Evolutionary conservation across 2,888 invertebrate species (phyloP).

Genomic region (Drosophila conformis): DNA sequence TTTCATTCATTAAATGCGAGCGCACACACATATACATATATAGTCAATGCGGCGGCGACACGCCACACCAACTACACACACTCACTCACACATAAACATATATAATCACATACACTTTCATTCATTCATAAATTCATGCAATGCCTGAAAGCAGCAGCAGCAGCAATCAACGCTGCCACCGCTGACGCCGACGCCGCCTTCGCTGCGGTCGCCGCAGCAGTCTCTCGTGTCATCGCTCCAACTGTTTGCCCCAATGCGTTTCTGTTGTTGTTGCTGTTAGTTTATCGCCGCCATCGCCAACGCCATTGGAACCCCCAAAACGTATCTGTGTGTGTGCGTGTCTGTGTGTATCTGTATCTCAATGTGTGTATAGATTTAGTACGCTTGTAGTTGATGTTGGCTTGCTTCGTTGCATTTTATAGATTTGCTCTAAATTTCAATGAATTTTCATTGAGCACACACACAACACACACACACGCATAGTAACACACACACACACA

Average conservation of each 20-base stretch:
- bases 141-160: constrained; percentile 32
- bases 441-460: constrained; percentile 75
- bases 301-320: constrained; percentile 59
- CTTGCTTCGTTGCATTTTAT: constrained; percentile 76
- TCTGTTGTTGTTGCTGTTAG: constrained; percentile 39
- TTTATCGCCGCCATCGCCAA: constrained; percentile 71
- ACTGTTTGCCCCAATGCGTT: constrained; percentile 57
- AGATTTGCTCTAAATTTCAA: constrained; percentile 79
- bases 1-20: constrained; percentile 75
- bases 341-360: constrained; percentile 9
- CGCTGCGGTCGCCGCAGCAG: constrained; percentile 33
- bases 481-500: constrained; percentile 12
- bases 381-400: constrained; percentile 52
- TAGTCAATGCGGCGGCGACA: constrained; percentile 37
- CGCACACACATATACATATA: constrained; percentile 43
- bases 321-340: constrained; percentile 10
- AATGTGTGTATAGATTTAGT: constrained; percentile 39
- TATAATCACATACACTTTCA: constrained; percentile 58
- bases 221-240: constrained; percentile 60
- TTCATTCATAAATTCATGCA: constrained; percentile 78
- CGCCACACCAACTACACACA: constrained; percentile 37
- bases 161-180: constrained; percentile 9
- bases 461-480: constrained; percentile 20
- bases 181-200: constrained; percentile 10
- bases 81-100: constrained; percentile 32